phyloP scores from a whole-genome alignment of 1,140 invertebrate species.

The Drosophila quadrilineata region DNA sequence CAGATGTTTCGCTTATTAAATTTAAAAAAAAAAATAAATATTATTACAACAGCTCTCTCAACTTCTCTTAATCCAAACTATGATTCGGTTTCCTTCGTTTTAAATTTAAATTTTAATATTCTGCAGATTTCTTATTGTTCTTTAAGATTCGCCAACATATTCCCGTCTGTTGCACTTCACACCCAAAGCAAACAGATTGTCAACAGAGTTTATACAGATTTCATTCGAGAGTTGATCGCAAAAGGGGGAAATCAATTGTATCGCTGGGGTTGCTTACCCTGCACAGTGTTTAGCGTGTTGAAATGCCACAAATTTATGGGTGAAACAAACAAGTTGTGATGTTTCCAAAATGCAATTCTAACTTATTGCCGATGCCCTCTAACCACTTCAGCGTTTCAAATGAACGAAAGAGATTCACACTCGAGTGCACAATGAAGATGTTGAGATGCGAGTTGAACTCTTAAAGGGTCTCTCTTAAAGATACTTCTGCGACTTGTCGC shows the following conservation, averaged over 20 bases:
- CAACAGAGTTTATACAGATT: conserved; percentile 8
- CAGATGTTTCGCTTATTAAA: too few species aligned
- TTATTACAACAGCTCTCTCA: too few species aligned
- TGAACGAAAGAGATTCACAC: conserved; percentile 19
- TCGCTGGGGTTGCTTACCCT: conserved; percentile 6
- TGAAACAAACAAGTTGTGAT: conserved; percentile 49
- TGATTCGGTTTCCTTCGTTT: too few species aligned
- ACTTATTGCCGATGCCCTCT: conserved; percentile 37
- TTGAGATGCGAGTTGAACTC: too few species aligned
- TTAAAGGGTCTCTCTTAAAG: conserved; percentile 26
- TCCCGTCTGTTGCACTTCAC: not conserved
- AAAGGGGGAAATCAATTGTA: not conserved
- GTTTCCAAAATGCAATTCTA: conserved; percentile 38
- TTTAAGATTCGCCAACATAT: too few species aligned
- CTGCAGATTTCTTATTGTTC: not conserved
- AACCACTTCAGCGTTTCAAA: conserved; percentile 41
- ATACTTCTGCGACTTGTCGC: too few species aligned
- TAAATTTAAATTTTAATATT: conserved; percentile 8
- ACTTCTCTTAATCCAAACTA: too few species aligned
- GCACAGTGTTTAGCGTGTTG: conserved; percentile 1
- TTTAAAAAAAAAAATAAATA: too few species aligned
- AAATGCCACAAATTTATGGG: conserved; percentile 32
- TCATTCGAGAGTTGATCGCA: not conserved
- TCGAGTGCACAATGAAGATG: conserved; percentile 30
- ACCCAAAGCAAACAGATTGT: conserved; percentile 19